Conservation (phyloP, 2,888 invertebrate genomes). For the Zaprionus lineosus region DNA sequence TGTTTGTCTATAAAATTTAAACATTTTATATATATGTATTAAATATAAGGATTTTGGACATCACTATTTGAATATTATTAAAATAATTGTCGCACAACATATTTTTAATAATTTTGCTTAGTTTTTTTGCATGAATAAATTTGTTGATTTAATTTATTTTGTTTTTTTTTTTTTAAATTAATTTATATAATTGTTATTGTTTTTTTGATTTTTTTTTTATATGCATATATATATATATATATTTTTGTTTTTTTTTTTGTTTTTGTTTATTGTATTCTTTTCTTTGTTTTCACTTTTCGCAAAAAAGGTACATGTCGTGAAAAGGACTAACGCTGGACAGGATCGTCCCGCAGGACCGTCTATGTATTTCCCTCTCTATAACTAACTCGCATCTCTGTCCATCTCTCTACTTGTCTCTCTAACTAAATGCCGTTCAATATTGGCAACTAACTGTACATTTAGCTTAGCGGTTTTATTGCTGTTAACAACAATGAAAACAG, state of each 20-base stretch:
- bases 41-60: conserved; percentile 45
- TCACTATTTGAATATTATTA: conserved; percentile 29
- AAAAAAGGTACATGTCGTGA: conserved; percentile 80
- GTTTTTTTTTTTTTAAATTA: conserved; percentile 40
- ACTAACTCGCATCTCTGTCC: background rate
- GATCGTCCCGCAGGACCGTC: conserved; percentile 35
- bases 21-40: conserved; percentile 48
- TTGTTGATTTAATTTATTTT: conserved; percentile 42
- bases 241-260: conserved; percentile 21
- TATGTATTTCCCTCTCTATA: conserved; percentile 19
- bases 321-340: conserved; percentile 68
- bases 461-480: conserved; percentile 42
- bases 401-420: conserved; percentile 15
- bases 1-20: conserved; percentile 55
- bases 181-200: conserved; percentile 51
- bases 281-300: conserved; percentile 74
- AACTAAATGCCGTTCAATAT: conserved; percentile 55
- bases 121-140: no score
- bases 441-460: conserved; percentile 60
- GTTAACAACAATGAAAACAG: conserved; percentile 16
- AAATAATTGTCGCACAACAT: conserved; percentile 59
- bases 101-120: conserved; percentile 27
- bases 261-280: conserved; percentile 76
- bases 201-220: conserved; percentile 31
- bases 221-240: conserved; percentile 24